A percentile compares a stretch with the other conserved stretches of the same genome.
phyloP scores from a whole-genome alignment of 2,113 vertebrate species.

The Laticauda colubrina region DNA sequence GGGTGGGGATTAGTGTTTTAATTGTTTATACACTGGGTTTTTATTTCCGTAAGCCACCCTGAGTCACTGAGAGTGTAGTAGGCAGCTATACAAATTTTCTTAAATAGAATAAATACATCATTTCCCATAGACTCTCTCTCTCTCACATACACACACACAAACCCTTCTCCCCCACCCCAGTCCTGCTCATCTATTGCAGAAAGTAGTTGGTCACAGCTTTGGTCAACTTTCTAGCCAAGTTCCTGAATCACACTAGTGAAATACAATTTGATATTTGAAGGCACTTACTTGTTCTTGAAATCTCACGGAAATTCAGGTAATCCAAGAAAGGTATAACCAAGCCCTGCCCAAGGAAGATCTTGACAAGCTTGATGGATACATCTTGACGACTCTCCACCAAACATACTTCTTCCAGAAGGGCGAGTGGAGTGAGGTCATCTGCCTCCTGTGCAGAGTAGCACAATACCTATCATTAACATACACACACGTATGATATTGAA shows the following conservation, averaged over 20 bases:
- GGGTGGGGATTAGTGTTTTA: too few relatives aligned
- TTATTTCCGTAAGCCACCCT: too few relatives aligned
- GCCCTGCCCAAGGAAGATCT: slow-evolving; percentile 85
- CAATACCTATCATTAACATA: neutral
- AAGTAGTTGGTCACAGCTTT: neutral
- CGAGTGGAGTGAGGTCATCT: slow-evolving; percentile 70
- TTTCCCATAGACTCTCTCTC: too few relatives aligned
- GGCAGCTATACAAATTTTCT: too few relatives aligned
- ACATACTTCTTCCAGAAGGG: slow-evolving; percentile 84
- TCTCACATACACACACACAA: too few relatives aligned
- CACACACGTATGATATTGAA: too few relatives aligned
- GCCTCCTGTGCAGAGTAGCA: slow-evolving; percentile 64
- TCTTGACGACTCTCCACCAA: slow-evolving; percentile 84
- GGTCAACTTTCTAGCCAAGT: neutral
- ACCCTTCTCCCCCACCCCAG: neutral
- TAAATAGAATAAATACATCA: too few relatives aligned
- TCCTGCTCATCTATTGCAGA: neutral
- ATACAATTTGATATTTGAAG: too few relatives aligned
- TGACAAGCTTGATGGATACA: slow-evolving; percentile 86
- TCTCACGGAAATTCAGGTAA: slow-evolving; percentile 80
- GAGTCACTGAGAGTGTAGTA: too few relatives aligned
- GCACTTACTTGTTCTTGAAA: slow-evolving; percentile 85
- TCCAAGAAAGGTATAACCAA: slow-evolving; percentile 84
- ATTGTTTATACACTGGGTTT: too few relatives aligned
- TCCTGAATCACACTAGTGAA: neutral